Conservation (phyloP, 2,888 invertebrate genomes). For the Rotaria magnacalcarata region DNA sequence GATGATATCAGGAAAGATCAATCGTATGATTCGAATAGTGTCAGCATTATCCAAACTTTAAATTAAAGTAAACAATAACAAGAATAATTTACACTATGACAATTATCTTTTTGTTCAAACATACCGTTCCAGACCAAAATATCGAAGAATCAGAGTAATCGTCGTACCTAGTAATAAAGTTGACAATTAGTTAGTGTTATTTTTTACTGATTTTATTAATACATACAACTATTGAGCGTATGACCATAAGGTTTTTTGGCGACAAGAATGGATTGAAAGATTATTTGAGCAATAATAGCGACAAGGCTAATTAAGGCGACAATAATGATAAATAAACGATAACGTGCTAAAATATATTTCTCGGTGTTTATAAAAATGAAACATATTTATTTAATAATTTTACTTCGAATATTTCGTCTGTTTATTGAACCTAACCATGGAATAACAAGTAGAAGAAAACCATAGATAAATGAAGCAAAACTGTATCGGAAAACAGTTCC, state of each 20-base stretch:
- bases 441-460: not conserved
- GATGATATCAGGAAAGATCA: constrained; percentile 10
- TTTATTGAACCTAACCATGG: not conserved
- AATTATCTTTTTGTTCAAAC: not conserved
- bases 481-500: not conserved
- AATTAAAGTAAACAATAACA: not conserved
- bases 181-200: not conserved
- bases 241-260: constrained; percentile 46
- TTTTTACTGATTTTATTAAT: not conserved
- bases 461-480: not conserved
- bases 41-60: constrained; percentile 3
- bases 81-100: not conserved
- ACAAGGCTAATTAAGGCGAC: constrained; percentile 51
- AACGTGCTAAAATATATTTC: constrained; percentile 49
- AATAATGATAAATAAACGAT: constrained; percentile 51
- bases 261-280: constrained; percentile 47
- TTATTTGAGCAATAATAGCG: constrained; percentile 51
- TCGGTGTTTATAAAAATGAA: not conserved
- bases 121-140: constrained; percentile 27
- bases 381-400: not conserved
- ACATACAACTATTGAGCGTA: constrained; percentile 43
- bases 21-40: not conserved
- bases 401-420: not conserved
- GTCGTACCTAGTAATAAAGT: not conserved
- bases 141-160: not conserved